phyloP scores from a whole-genome alignment of 2,797 vertebrate species.

The Karalla daura region DNA sequence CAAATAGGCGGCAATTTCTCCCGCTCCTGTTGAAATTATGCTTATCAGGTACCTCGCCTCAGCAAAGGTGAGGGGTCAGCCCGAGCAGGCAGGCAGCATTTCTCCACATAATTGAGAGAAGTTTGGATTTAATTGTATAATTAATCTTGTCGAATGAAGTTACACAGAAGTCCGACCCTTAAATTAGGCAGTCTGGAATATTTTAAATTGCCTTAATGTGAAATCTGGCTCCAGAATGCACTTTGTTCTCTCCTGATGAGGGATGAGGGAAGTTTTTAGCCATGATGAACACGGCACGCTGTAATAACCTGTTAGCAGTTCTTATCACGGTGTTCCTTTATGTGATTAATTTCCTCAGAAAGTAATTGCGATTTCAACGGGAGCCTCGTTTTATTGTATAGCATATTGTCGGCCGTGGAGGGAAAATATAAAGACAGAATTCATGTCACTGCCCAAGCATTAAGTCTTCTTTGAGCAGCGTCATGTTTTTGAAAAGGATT shows the following conservation, averaged over 20 bases:
- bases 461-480: constrained; percentile 3
- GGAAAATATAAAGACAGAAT: constrained; percentile 53
- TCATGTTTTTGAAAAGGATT: constrained; percentile 18
- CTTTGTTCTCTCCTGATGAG: constrained; percentile 81
- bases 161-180: constrained; percentile 92
- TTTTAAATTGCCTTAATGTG: constrained; percentile 92
- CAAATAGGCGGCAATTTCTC: constrained; percentile 86
- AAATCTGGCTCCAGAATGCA: constrained; percentile 82
- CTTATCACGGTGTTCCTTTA: constrained; percentile 81
- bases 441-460: constrained; percentile 14
- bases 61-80: constrained; percentile 88
- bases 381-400: constrained; percentile 64
- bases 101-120: constrained; percentile 96
- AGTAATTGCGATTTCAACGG: constrained; percentile 77
- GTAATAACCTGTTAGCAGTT: constrained; percentile 83
- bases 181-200: constrained; percentile 91
- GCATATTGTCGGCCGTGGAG: constrained; percentile 46
- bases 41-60: constrained; percentile 92
- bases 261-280: constrained; percentile 73
- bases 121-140: constrained; percentile 99
- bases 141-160: constrained; percentile 99
- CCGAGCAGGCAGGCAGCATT: constrained; percentile 86
- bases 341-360: constrained; percentile 82
- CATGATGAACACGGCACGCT: constrained; percentile 63
- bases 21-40: constrained; percentile 89